Evolutionary conservation across 2,797 vertebrate species (phyloP), one percentile per base, ranked within the genome.

Genomic region (Antrozous pallidus): DNA sequence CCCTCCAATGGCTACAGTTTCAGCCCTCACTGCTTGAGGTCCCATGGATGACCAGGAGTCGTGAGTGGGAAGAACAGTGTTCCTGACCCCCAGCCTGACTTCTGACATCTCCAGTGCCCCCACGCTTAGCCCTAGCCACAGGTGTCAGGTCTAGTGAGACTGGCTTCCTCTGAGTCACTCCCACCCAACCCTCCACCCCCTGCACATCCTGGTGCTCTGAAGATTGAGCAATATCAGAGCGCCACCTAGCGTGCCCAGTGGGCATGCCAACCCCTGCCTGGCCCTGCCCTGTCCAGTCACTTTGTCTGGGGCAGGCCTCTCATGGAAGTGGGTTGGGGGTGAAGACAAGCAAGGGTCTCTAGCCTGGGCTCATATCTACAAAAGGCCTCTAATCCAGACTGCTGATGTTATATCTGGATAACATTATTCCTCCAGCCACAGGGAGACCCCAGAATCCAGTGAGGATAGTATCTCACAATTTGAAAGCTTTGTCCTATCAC

Each of bases 161-260:
- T 9, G 0, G 26, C 38, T 45, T 77, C 77, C 31, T 31, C 61
- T 79, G 56, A 78, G 75, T 63, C 75, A n/a, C 36, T 18, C 51
- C 63, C 9, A 36, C 45, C 11, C 1, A 22, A 45, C 67, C 42
- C 58, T 84, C 89, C 0, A 20, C 42, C 81, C 81, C 22, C 54
- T 0, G 63, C 3, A 5, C 58, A 11, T 4, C 36, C 38, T 4
- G 36, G 61, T 1, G 0, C 63, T 40, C n/a, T 3, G 56, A 75
- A 14, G 49, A 91, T 97, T 97, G 83, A 24, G 95, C 86, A 82
- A 97, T 93, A 84, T 98, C 97, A 97, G 97, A 99, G 98, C 98
- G 96, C 99, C 99, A 99, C 97, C 99, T 99, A 99, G 98, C 97
- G 97, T 31, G 16, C 33, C 0, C 10, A 0, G 14, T 0, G 1